These are phyloP conservation scores for Egretta garzetta DNA, from an alignment of 2,113 vertebrate genomes.

Conservation along the genomic window DNA sequence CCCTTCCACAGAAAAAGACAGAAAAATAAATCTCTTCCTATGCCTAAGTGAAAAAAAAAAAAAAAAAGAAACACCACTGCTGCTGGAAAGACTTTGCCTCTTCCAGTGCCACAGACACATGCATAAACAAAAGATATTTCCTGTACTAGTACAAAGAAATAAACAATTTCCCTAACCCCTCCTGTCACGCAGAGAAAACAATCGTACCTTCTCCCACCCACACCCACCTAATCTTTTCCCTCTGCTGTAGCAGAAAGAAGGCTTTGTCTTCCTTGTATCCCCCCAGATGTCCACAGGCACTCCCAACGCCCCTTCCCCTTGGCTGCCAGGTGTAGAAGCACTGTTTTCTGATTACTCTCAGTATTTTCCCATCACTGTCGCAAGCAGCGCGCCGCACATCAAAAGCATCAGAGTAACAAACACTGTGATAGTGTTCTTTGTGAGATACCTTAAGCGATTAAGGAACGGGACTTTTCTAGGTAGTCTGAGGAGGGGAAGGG, in stretches of 20 bases:
- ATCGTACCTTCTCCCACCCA: background rate
- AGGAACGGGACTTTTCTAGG: background rate
- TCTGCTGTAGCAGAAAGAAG: background rate
- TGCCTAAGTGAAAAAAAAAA: background rate
- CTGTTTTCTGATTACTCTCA: background rate
- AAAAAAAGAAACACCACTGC: background rate
- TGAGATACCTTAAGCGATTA: background rate
- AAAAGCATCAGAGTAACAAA: background rate
- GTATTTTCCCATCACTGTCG: background rate
- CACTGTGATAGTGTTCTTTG: background rate
- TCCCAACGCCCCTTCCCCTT: background rate
- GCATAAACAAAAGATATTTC: slow-evolving; percentile 25
- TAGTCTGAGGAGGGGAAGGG: background rate
- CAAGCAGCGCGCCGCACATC: rapidly evolving
- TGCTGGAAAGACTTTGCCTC: background rate
- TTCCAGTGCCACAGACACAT: background rate
- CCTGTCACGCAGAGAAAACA: background rate
- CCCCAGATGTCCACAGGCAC: background rate
- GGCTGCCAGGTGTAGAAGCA: background rate
- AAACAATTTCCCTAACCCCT: slow-evolving; percentile 5
- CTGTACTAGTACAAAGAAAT: slow-evolving; percentile 8
- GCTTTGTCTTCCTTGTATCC: background rate
- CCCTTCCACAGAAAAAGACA: background rate
- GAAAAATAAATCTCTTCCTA: background rate
- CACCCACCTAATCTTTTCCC: background rate